Evolutionary conservation across 2,113 vertebrate species (phyloP).

Genomic region (Strix uralensis): DNA sequence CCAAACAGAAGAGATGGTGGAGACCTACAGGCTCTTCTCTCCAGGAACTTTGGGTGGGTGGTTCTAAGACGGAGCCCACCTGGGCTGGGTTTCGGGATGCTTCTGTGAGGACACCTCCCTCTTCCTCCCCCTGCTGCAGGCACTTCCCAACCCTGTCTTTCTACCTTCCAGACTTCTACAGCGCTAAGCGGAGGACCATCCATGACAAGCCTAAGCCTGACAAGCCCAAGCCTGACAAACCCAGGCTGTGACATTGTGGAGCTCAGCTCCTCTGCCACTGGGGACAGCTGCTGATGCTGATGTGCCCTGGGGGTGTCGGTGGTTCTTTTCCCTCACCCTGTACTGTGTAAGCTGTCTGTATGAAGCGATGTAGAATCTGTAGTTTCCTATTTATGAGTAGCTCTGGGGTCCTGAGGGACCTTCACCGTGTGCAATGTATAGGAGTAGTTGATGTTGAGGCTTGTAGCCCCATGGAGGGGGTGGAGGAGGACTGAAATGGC

Average conservation of each 20-base stretch:
- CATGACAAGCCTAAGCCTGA: constrained; percentile 73
- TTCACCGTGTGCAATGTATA: constrained; percentile 49
- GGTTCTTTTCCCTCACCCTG: background rate
- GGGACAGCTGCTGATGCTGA: background rate
- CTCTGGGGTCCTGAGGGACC: constrained; percentile 25
- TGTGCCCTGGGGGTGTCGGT: rapidly evolving
- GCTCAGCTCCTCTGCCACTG: background rate
- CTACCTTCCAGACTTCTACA: constrained; percentile 85
- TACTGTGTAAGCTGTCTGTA: background rate
- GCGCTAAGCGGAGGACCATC: constrained; percentile 78
- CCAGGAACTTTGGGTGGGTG: background rate
- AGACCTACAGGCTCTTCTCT: background rate
- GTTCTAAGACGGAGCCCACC: background rate
- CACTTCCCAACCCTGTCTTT: background rate
- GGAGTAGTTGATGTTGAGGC: background rate
- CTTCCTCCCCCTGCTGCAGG: background rate
- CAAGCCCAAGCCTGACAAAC: constrained; percentile 75
- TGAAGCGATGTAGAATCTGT: background rate
- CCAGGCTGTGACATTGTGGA: constrained; percentile 73
- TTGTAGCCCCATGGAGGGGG: background rate
- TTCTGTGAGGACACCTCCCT: background rate
- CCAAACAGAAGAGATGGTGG: background rate
- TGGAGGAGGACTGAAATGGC: background rate
- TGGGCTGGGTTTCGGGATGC: background rate
- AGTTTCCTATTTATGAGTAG: constrained; percentile 60